These are phyloP conservation scores for Girardia tigrina DNA, from an alignment of 2,888 invertebrate genomes.

Conservation along the genomic window DNA sequence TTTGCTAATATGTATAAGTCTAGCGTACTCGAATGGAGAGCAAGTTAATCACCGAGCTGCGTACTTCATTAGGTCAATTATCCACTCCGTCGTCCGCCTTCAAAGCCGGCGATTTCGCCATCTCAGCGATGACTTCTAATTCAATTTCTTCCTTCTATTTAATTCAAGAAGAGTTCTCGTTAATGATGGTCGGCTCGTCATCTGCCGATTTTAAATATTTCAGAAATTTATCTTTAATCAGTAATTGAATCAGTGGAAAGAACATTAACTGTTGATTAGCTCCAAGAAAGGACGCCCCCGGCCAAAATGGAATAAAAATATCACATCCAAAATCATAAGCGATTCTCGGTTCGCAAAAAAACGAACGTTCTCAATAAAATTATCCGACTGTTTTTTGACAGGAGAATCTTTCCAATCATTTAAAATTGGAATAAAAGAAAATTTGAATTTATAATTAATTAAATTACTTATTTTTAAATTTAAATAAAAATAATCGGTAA, in stretches of 20 bases:
- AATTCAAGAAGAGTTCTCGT: neutral
- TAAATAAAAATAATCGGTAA: no score
- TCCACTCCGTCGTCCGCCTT: neutral
- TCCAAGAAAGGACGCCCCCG: no score
- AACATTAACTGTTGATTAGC: neutral
- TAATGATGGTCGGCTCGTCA: neutral
- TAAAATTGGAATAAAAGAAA: no score
- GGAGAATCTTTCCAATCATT: no score
- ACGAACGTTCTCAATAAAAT: no score
- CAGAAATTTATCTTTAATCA: neutral
- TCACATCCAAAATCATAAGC: no score
- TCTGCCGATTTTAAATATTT: neutral
- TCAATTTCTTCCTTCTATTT: neutral
- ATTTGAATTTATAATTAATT: no score
- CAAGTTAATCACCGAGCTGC: slow-evolving; percentile 2
- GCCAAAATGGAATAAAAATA: no score
- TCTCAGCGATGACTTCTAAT: neutral
- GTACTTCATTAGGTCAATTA: slow-evolving; percentile 5
- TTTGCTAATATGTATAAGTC: no score
- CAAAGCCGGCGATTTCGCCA: neutral
- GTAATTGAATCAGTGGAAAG: neutral
- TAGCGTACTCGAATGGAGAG: neutral
- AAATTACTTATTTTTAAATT: no score
- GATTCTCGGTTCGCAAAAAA: no score
- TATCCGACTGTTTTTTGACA: no score